phyloP scores from a whole-genome alignment of 2,888 invertebrate species.

The Thelaira solivaga region DNA sequence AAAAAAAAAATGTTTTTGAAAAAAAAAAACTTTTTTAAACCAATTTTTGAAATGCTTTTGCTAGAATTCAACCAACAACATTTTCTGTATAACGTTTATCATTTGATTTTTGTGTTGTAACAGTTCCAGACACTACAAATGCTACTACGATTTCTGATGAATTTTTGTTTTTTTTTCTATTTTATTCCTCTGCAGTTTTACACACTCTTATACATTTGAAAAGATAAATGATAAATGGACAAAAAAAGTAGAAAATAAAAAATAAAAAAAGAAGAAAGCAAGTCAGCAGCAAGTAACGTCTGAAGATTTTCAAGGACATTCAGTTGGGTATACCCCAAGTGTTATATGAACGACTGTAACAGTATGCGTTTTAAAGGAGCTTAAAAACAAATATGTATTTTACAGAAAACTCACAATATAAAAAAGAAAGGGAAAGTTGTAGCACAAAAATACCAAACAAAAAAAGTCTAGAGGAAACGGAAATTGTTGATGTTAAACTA shows the following conservation, averaged over 20 bases:
- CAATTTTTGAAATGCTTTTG: slow-evolving; percentile 17
- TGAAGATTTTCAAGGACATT: slow-evolving; percentile 62
- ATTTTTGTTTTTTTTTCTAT: not conserved
- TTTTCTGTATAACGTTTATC: too few species aligned
- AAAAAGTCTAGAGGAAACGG: slow-evolving; percentile 4
- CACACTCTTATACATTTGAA: slow-evolving; percentile 20
- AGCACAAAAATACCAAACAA: not conserved
- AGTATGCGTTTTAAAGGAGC: not conserved
- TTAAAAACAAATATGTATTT: slow-evolving; percentile 30
- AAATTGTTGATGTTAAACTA: not conserved
- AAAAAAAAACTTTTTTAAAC: slow-evolving; percentile 6
- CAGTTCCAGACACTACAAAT: slow-evolving; percentile 48
- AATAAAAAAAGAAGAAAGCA: not conserved
- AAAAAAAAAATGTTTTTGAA: not conserved
- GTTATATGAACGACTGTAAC: not conserved
- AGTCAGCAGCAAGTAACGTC: slow-evolving; percentile 42
- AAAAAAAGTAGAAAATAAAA: not conserved
- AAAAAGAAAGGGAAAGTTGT: slow-evolving; percentile 53
- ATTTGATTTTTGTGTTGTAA: slow-evolving; percentile 50
- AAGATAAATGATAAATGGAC: slow-evolving; percentile 40
- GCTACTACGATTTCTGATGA: slow-evolving; percentile 1
- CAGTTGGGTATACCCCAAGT: not conserved
- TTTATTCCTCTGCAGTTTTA: not conserved
- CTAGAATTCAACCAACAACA: not conserved
- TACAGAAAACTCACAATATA: slow-evolving; percentile 13